Evolutionary conservation across 2,888 invertebrate genomes (phyloP), one percentile per base, ranked within the genome.

Genomic region (Gisinianus flammeolus): DNA sequence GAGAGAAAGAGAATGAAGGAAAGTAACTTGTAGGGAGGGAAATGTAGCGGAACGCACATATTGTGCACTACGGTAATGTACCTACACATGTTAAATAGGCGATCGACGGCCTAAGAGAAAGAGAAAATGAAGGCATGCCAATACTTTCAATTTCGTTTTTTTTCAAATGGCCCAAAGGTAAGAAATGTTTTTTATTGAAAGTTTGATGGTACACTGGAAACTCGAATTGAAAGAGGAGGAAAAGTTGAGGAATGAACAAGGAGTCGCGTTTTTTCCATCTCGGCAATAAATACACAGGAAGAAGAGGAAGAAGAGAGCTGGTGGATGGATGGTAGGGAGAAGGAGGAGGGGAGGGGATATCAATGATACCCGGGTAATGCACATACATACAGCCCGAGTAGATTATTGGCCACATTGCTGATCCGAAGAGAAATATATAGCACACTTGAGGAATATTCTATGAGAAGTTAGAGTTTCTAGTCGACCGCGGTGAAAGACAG

Each of bases 111-210:
- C 44, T 44, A 44, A 54, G 8, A 12, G 54, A 5, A 16, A 5
- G 19, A 19, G 54, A 54, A n/a, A 54, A 54, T n/a, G 54, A n/a
- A n/a, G 54, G 54, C 19, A 54, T 54, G 44, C 54, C 54, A 54
- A 54, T n/a, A n/a, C 54, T 54, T n/a, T 54, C 54, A n/a, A 16
- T 54, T n/a, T 54, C 54, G 16, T 12, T 54, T n/a, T 54, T n/a
- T 54, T 54, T 44, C 44, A n/a, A n/a, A 44, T 44, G 44, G 54
- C 54, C n/a, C 54, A n/a, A n/a, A 54, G 54, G 54, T 54, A 54
- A 54, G 54, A 54, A 54, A 54, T 54, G 54, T 54, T 54, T 54
- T 54, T 54, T 54, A 54, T 54, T 54, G n/a, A 54, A 54, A 54
- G 54, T 54, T 54, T 54, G 19, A 54, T 54, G 54, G 54, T 3